Evolutionary conservation across 2,113 vertebrate species (phyloP).

Genomic region (Chunga burmeisteri): DNA sequence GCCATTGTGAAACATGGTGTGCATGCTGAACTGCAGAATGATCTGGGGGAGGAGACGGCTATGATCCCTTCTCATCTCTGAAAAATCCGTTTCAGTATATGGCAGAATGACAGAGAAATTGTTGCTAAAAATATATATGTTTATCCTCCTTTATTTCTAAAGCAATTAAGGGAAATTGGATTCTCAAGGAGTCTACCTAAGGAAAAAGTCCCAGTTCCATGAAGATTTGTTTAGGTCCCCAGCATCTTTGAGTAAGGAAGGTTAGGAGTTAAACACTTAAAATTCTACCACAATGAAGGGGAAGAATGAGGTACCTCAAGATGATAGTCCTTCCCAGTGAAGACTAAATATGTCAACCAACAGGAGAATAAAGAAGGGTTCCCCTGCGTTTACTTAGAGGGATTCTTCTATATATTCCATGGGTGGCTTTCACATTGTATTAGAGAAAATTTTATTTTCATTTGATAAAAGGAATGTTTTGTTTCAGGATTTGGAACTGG

Average conservation of each 20-base stretch:
- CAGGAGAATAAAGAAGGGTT: neutral
- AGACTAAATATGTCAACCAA: neutral
- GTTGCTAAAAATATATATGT: neutral
- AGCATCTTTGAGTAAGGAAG: neutral
- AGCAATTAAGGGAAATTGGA: neutral
- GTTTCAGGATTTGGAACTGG: neutral
- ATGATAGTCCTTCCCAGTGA: neutral
- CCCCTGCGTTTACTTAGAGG: neutral
- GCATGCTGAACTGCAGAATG: neutral
- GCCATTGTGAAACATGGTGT: neutral
- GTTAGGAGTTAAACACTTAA: neutral
- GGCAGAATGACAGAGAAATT: neutral
- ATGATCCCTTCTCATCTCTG: neutral
- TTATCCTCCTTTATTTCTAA: neutral
- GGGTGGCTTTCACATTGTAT: neutral
- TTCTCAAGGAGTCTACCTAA: neutral
- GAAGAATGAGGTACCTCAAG: neutral
- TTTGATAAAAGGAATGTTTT: neutral
- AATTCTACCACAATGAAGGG: neutral
- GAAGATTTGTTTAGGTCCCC: neutral
- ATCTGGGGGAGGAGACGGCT: neutral
- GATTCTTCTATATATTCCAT: neutral
- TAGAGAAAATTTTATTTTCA: neutral
- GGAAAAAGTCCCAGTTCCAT: neutral
- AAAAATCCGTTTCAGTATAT: neutral